Conservation (phyloP, 1,140 invertebrate genomes). For the Heliconius hermathena region DNA sequence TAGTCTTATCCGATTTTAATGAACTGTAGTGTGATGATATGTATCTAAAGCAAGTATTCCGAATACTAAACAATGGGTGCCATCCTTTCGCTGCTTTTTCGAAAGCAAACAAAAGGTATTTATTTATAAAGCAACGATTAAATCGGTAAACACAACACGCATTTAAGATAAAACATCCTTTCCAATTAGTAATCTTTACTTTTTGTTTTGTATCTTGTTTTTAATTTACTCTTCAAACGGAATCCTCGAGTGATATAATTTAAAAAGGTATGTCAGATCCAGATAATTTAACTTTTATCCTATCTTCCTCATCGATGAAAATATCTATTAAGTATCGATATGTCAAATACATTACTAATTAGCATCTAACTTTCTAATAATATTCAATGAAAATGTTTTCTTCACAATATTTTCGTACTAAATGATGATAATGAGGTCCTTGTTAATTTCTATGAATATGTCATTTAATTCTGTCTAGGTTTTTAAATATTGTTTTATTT, state of each 20-base stretch:
- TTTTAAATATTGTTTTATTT: too few species aligned
- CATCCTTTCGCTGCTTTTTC: constrained; percentile 16
- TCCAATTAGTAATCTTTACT: not conserved
- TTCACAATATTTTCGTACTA: not conserved
- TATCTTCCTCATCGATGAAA: too few species aligned
- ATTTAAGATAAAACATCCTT: constrained; percentile 1
- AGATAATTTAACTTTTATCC: too few species aligned
- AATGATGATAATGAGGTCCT: not conserved
- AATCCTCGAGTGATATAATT: not conserved
- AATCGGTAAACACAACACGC: constrained; percentile 11
- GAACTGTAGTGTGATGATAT: constrained; percentile 24
- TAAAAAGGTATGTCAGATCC: not conserved
- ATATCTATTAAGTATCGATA: too few species aligned
- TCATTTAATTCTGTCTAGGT: too few species aligned
- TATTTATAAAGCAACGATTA: constrained; percentile 9
- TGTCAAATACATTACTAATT: not conserved
- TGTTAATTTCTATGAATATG: not conserved
- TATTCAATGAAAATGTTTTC: not conserved
- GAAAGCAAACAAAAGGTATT: constrained; percentile 25
- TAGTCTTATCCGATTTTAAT: constrained; percentile 15
- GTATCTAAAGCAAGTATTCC: constrained; percentile 29
- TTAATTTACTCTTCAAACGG: not conserved
- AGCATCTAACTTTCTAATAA: not conserved
- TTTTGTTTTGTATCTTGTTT: not conserved
- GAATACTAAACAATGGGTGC: constrained; percentile 27